A percentile compares a stretch with the other conserved stretches of the same genome.
Evolutionary conservation across 2,797 vertebrate species (phyloP).

Genomic region (Momotus momota): DNA sequence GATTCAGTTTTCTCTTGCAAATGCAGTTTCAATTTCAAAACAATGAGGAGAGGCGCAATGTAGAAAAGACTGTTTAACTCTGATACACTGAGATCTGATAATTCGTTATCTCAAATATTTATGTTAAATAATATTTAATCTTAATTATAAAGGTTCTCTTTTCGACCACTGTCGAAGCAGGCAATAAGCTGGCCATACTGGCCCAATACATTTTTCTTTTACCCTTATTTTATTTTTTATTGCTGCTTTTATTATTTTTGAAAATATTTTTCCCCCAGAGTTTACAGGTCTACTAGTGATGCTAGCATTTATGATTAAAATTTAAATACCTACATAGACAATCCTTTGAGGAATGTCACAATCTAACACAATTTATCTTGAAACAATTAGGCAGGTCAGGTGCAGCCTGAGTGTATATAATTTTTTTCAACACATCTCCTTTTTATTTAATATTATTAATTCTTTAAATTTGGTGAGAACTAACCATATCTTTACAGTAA

Average conservation of each 20-base stretch:
- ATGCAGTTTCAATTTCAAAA: background rate
- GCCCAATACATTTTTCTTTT: background rate
- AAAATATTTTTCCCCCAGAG: background rate
- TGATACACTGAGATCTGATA: background rate
- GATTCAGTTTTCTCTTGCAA: background rate
- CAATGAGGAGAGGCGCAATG: background rate
- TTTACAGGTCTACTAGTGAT: background rate
- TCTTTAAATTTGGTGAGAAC: background rate
- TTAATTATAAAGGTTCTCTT: background rate
- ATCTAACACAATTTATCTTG: background rate
- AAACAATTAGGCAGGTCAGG: background rate
- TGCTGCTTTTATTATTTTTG: background rate
- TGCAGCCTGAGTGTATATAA: background rate
- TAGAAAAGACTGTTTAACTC: background rate
- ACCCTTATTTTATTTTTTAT: background rate
- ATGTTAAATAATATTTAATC: background rate
- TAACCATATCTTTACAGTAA: conserved; percentile 33
- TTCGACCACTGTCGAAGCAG: background rate
- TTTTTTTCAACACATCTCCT: background rate
- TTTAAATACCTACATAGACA: background rate
- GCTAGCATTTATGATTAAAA: background rate
- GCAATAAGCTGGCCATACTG: background rate
- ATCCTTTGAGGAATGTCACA: background rate
- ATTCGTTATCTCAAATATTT: background rate
- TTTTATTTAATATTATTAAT: conserved; percentile 41